Conservation (phyloP, 2,797 vertebrate genomes). For the Thamnophis elegans region DNA sequence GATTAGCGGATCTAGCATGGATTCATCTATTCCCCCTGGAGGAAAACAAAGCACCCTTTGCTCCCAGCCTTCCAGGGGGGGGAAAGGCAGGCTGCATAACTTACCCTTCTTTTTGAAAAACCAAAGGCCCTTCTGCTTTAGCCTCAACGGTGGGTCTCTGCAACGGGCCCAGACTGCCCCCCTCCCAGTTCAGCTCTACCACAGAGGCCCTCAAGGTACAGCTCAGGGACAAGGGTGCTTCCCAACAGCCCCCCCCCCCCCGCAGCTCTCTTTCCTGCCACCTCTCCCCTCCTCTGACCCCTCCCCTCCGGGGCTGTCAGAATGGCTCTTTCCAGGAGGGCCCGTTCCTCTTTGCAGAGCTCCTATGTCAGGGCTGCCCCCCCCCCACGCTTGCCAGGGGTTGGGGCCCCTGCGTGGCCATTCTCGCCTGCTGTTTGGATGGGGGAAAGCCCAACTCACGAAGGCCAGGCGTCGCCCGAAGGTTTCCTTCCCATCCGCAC, state of each 20-base stretch:
- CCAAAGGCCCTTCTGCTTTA: not conserved
- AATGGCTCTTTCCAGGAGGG: not conserved
- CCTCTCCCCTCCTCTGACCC: not conserved
- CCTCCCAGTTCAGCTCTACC: not conserved
- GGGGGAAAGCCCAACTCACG: not conserved
- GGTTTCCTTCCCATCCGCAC: not conserved
- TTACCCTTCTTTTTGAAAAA: not conserved
- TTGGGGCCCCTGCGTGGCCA: not conserved
- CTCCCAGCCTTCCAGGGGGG: not conserved
- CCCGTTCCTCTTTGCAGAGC: not conserved
- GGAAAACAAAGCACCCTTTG: not conserved
- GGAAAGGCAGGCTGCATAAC: not conserved
- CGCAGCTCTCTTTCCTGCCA: not conserved
- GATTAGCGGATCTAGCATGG: not conserved
- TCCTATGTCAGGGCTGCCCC: not conserved
- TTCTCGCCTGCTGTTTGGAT: not conserved
- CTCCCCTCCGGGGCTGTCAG: not conserved
- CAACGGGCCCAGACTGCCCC: not conserved
- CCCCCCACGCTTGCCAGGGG: not conserved
- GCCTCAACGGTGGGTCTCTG: not conserved
- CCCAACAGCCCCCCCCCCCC: too few relatives aligned
- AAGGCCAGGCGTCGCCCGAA: not conserved
- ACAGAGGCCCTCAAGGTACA: not conserved
- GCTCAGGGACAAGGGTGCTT: not conserved
- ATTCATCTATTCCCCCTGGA: not conserved